phyloP scores from a whole-genome alignment of 2,113 vertebrate species.

The Nibea albiflora region DNA sequence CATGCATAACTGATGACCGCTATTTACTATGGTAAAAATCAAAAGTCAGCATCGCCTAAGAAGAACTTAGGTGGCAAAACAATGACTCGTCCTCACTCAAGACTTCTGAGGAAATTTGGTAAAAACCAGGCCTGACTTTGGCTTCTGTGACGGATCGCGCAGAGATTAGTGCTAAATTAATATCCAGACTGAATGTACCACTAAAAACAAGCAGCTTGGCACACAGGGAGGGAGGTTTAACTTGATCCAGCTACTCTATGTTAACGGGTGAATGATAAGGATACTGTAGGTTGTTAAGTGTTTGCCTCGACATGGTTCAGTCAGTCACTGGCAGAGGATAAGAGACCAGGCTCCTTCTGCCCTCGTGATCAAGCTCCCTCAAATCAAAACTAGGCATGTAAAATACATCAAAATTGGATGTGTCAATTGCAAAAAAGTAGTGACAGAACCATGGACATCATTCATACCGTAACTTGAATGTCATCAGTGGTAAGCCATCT shows the following conservation, averaged over 20 bases:
- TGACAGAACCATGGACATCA: conserved; percentile 27
- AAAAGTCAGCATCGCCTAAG: conserved; percentile 52
- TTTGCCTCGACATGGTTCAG: conserved; percentile 35
- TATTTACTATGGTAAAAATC: conserved; percentile 49
- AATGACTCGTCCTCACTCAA: conserved; percentile 11
- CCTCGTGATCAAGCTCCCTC: conserved; percentile 22
- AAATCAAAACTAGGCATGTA: conserved; percentile 26
- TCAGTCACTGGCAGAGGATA: conserved; percentile 35
- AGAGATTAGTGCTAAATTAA: conserved; percentile 33
- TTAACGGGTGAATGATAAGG: conserved; percentile 21
- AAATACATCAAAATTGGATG: conserved; percentile 16
- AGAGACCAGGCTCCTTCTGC: conserved; percentile 14
- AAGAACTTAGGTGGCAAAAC: conserved; percentile 48
- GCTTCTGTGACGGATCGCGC: conserved; percentile 20
- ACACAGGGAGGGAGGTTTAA: conserved; percentile 41
- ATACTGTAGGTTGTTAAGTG: conserved; percentile 11
- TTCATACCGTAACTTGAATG: conserved; percentile 30
- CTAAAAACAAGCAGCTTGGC: conserved; percentile 6
- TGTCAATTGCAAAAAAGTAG: conserved; percentile 37
- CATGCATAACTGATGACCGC: conserved; percentile 74
- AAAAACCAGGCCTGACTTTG: conserved; percentile 27
- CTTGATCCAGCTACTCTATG: conserved; percentile 42
- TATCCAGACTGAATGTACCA: background rate
- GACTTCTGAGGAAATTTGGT: conserved; percentile 12
- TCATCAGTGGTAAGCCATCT: conserved; percentile 18